phyloP scores from a whole-genome alignment of 1,140 invertebrate genomes.

The Zaprionus capensis region DNA sequence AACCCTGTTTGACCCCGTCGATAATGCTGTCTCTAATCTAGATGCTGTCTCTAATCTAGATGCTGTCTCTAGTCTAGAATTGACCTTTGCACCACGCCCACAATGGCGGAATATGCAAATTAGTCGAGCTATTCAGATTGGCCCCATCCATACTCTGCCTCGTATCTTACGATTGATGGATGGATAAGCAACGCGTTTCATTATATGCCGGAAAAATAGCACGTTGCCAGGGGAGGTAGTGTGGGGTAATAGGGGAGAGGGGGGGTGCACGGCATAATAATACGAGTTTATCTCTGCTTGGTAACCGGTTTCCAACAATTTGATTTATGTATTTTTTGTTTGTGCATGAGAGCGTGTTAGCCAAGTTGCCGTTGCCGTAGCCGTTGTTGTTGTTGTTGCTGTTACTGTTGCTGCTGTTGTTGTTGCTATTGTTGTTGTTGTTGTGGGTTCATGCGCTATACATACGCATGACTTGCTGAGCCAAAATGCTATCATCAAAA shows the following conservation, averaged over 20 bases:
- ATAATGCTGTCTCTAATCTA: background rate
- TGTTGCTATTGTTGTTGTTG: background rate
- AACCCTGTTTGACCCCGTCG: background rate
- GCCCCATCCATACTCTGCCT: background rate
- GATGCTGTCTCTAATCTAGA: background rate
- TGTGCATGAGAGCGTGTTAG: conserved; percentile 48
- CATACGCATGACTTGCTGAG: conserved; percentile 49
- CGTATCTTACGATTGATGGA: conserved; percentile 74
- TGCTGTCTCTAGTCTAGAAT: no score
- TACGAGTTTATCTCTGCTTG: conserved; percentile 78
- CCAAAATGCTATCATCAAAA: conserved; percentile 62
- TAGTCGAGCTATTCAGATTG: background rate
- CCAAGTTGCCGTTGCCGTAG: conserved; percentile 18
- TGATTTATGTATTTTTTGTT: conserved; percentile 79
- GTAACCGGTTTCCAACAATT: conserved; percentile 74
- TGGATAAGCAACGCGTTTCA: conserved; percentile 60
- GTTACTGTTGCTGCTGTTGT: background rate
- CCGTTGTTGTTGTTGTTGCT: conserved; percentile 2
- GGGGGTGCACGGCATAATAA: conserved; percentile 65
- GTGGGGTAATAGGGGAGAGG: background rate
- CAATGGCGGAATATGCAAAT: background rate
- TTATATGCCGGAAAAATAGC: conserved; percentile 7
- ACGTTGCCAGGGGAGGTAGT: background rate
- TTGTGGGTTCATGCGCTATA: background rate
- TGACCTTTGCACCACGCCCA: background rate